Base-by-base conservation (phyloP, 1,140 invertebrate genomes). In the Anadara kagoshimensis region DNA sequence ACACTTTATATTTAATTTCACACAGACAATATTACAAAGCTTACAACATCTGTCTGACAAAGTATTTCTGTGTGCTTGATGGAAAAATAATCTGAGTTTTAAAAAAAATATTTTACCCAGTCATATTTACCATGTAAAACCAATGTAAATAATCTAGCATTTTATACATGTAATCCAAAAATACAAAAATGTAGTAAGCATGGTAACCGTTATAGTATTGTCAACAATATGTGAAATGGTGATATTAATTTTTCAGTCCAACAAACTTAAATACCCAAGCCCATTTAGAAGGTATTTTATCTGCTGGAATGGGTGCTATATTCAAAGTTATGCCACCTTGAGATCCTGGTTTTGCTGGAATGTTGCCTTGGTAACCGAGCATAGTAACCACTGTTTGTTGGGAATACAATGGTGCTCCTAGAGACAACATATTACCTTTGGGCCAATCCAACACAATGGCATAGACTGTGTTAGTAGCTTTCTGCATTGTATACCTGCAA, bases 401-500 rank as follows among this genome's bases (percentile, higher is more conserved):
- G 24, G 80, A 56, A 7, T 77, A 58, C 12, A n/a, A 66, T 12
- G 81, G 80, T 24, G 76, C 76, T 16, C 80, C 84, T 12, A 87
- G 69, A 43, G 57, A 64, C 36, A 87, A 71, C 0, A 65, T 56
- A 12, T 69, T 62, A 0, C 63, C 65, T 26, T 47, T 43, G 0
- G 84, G 85, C 82, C 83, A 84, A 12, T 71, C 54, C n/a, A 85
- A 73, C 3, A 83, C 68, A 49, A 83, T 76, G 7, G 78, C 81
- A 67, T 81, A 80, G 0, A 79, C 77, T 12, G 73, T 71, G 22
- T 22, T 49, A 14, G 36, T 16, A 18, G 53, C 68, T 41, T 65
- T 75, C 66, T 86, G 82, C 47, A 73, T 75, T 1, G 84, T 86
- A 49, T 83, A 86, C 84, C 84, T 86, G 66, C 45, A 26, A 54